These are phyloP conservation scores for Poeciliopsis prolifica DNA, from an alignment of 2,113 vertebrate genomes.

Conservation along the genomic window DNA sequence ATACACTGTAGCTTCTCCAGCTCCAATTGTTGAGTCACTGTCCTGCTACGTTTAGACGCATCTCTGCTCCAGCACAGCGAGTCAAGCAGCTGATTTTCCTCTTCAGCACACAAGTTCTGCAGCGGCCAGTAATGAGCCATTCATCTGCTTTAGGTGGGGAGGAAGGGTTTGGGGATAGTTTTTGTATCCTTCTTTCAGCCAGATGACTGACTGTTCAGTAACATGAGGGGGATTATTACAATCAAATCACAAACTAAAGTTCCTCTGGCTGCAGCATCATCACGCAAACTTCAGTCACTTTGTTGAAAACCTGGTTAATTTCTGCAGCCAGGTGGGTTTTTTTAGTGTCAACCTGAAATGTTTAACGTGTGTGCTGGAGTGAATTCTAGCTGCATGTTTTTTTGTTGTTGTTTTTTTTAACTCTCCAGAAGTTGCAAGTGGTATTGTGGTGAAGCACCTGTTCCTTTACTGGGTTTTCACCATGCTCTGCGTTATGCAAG, in stretches of 20 bases:
- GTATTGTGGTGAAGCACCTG: slow-evolving; percentile 31
- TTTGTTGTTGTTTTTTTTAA: background rate
- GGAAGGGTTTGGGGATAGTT: too few species aligned
- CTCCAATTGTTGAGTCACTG: background rate
- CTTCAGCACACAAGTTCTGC: background rate
- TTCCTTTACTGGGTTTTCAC: slow-evolving; percentile 22
- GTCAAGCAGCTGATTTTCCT: background rate
- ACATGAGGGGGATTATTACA: too few species aligned
- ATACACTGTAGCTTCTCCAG: background rate
- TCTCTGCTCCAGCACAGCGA: background rate
- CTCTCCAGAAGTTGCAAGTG: background rate
- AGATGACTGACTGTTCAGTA: background rate
- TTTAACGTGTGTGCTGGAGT: background rate
- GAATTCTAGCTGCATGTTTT: background rate
- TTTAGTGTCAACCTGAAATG: background rate
- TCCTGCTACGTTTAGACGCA: background rate
- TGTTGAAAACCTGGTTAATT: background rate
- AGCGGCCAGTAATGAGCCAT: background rate
- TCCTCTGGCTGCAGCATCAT: background rate
- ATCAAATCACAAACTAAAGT: background rate
- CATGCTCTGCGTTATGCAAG: slow-evolving; percentile 6
- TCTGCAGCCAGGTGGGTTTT: background rate
- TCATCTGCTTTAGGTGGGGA: background rate
- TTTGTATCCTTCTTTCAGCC: background rate
- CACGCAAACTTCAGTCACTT: too few species aligned